Conservation (phyloP, 2,888 invertebrate genomes). For the Elaeidobius kamerunicus region DNA sequence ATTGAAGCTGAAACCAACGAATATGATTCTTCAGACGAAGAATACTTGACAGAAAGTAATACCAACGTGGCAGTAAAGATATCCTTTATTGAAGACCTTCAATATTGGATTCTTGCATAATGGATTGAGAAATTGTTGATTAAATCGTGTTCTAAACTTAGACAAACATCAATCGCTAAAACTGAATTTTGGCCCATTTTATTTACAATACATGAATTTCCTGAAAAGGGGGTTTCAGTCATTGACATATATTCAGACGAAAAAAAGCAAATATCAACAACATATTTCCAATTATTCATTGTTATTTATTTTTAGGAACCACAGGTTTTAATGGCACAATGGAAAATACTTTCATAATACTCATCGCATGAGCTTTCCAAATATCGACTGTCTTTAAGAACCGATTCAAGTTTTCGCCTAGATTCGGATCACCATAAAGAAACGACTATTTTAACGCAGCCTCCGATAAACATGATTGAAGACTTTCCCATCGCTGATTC, state of each 20-base stretch:
- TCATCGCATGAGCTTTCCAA: conserved; percentile 15
- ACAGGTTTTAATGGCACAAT: conserved; percentile 5
- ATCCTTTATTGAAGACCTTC: too few relatives aligned
- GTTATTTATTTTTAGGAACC: conserved; percentile 2
- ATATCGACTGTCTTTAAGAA: conserved; percentile 28
- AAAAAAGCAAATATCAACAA: conserved; percentile 1
- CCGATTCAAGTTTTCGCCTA: conserved; percentile 31
- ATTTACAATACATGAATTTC: conserved; percentile 9
- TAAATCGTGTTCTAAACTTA: conserved; percentile 2
- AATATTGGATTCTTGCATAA: too few relatives aligned
- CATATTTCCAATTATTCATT: background rate
- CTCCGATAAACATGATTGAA: conserved; percentile 36
- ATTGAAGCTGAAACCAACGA: too few relatives aligned
- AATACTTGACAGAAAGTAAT: too few relatives aligned
- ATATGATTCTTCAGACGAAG: too few relatives aligned
- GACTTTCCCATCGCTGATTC: conserved; percentile 34
- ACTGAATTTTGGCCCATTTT: conserved; percentile 19
- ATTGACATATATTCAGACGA: conserved; percentile 5
- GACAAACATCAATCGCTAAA: conserved; percentile 12
- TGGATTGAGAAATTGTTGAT: conserved; percentile 25
- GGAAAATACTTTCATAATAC: background rate
- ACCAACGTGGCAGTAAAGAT: too few relatives aligned
- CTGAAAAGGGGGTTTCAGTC: background rate
- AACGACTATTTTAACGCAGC: conserved; percentile 26
- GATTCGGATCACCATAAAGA: conserved; percentile 34